Conservation (phyloP, 2,113 vertebrate species). For the Beaufortia kweichowensis region DNA sequence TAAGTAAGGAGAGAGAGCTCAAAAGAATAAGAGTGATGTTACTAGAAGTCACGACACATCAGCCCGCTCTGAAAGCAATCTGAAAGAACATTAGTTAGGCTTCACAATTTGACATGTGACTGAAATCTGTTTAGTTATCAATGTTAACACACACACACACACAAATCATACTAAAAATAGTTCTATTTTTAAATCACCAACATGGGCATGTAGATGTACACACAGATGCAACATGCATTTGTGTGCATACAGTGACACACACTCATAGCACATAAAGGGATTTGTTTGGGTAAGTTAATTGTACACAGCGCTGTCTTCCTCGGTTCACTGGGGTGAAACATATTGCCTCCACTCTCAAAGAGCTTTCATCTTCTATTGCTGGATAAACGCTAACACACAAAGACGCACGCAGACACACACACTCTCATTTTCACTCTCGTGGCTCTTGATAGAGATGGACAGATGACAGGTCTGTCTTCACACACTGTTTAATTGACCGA, state of each 20-base stretch:
- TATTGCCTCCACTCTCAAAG: conserved; percentile 71
- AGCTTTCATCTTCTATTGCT: conserved; percentile 63
- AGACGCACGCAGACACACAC: background rate
- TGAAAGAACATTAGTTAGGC: conserved; percentile 34
- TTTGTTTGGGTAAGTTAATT: conserved; percentile 70
- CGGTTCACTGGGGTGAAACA: conserved; percentile 71
- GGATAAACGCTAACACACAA: conserved; percentile 54
- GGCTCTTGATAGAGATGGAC: conserved; percentile 14
- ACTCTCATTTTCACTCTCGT: background rate
- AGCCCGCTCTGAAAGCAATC: conserved; percentile 35
- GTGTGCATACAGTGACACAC: conserved; percentile 18
- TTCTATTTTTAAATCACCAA: background rate
- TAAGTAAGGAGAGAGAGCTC: background rate
- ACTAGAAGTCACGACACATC: conserved; percentile 52
- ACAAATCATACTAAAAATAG: background rate
- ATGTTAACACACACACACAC: conserved; percentile 20
- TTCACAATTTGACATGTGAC: conserved; percentile 28
- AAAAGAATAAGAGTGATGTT: background rate
- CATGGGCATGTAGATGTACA: background rate
- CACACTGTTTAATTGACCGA: conserved; percentile 23
- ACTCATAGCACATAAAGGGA: conserved; percentile 14
- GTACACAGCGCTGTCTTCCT: conserved; percentile 65
- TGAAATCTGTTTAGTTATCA: conserved; percentile 19
- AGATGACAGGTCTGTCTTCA: conserved; percentile 17
- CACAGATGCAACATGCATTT: background rate